phyloP scores from a whole-genome alignment of 2,797 vertebrate genomes.

The Mus caroli region DNA sequence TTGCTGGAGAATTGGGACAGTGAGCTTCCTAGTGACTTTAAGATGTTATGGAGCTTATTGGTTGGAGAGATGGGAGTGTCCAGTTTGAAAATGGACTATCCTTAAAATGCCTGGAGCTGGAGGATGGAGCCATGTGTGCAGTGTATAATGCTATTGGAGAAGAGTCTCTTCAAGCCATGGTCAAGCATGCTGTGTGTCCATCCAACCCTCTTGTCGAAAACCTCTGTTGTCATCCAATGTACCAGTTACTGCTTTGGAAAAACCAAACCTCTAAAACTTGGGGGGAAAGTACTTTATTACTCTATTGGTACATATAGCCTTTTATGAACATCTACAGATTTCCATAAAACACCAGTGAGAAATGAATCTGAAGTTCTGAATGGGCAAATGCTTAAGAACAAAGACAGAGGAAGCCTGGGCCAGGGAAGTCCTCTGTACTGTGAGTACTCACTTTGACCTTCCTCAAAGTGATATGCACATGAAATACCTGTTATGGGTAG shows the following conservation, averaged over 20 bases:
- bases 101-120: background rate
- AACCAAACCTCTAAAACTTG: background rate
- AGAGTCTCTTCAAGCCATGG: background rate
- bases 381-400: background rate
- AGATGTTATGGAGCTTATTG: background rate
- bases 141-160: background rate
- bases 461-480: background rate
- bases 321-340: background rate
- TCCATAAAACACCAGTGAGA: background rate
- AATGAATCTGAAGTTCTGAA: background rate
- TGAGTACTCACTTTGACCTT: background rate
- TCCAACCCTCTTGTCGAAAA: background rate
- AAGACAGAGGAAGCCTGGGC: background rate
- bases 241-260: background rate
- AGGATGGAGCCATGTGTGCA: background rate
- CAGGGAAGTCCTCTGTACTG: background rate
- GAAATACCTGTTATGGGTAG: background rate
- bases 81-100: background rate
- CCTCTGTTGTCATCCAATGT: background rate
- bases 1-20: background rate
- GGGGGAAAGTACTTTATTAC: background rate
- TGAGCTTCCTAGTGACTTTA: background rate
- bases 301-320: background rate
- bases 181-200: background rate
- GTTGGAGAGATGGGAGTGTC: background rate